These are phyloP conservation scores for Arizona elegans DNA, from an alignment of 2,113 vertebrate species.

Conservation along the genomic window DNA sequence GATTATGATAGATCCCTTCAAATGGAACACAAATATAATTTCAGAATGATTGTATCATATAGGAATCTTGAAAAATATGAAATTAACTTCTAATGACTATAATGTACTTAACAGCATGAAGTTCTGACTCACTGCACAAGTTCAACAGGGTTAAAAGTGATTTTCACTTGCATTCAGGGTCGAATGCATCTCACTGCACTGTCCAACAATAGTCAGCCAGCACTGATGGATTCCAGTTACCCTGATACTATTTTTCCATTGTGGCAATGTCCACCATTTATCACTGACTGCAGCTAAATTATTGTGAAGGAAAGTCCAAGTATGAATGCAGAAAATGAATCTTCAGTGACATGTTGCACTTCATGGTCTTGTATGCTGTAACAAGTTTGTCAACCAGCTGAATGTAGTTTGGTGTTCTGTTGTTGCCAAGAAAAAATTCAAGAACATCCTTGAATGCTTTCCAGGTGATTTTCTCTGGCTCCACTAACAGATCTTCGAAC, in stretches of 20 bases:
- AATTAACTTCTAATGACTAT: neutral
- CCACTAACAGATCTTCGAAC: neutral
- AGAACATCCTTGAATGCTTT: neutral
- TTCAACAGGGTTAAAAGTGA: neutral
- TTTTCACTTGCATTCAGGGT: neutral
- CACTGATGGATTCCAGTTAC: neutral
- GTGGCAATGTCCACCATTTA: neutral
- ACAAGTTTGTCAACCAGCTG: neutral
- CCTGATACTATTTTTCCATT: neutral
- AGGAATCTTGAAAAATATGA: too few relatives aligned
- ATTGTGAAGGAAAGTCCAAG: neutral
- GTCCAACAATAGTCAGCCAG: neutral
- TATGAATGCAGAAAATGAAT: neutral
- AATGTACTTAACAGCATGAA: neutral
- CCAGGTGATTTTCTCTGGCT: neutral
- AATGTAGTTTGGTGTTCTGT: neutral
- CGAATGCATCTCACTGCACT: neutral
- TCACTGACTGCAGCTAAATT: neutral
- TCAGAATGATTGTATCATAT: too few relatives aligned
- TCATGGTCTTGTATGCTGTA: neutral
- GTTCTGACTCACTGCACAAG: neutral
- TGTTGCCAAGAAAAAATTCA: neutral
- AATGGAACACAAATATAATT: too few relatives aligned
- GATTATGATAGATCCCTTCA: neutral
- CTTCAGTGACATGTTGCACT: neutral